phyloP scores from a whole-genome alignment of 2,888 invertebrate species.

The Catocala nupta region DNA sequence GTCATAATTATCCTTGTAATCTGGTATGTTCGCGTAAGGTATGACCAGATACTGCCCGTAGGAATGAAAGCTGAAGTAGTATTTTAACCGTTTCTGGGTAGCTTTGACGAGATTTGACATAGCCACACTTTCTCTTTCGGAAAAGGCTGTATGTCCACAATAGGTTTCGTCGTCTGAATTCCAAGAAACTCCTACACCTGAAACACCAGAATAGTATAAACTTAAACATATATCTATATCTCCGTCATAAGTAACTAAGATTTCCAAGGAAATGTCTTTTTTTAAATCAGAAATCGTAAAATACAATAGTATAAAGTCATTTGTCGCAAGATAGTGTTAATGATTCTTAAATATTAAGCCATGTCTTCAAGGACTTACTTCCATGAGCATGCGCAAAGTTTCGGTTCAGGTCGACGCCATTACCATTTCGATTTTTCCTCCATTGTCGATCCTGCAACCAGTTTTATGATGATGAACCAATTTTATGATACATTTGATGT shows the following conservation, averaged over 20 bases:
- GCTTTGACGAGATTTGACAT: conserved; percentile 69
- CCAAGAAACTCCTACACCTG: conserved; percentile 61
- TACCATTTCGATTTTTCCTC: conserved; percentile 39
- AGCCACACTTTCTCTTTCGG: conserved; percentile 81
- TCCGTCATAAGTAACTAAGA: no score
- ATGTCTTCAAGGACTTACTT: conserved; percentile 54
- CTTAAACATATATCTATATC: no score
- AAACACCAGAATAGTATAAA: neutral
- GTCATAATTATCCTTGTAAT: conserved; percentile 72
- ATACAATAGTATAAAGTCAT: no score
- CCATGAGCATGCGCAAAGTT: conserved; percentile 88
- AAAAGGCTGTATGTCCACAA: conserved; percentile 81
- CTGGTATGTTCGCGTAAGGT: conserved; percentile 81
- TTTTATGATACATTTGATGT: no score
- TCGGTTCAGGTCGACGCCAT: conserved; percentile 89
- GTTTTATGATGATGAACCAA: conserved; percentile 32
- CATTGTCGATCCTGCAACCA: conserved; percentile 40
- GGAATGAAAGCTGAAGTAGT: conserved; percentile 89
- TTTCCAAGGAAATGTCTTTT: no score
- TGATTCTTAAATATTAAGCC: no score
- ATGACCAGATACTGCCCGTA: conserved; percentile 88
- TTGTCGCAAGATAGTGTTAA: no score
- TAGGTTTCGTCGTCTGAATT: conserved; percentile 57
- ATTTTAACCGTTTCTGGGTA: conserved; percentile 68
- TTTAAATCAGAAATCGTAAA: no score